Evolutionary conservation across 2,113 vertebrate genomes (phyloP), one percentile per base, ranked within the genome.

Genomic region (Ia io): DNA sequence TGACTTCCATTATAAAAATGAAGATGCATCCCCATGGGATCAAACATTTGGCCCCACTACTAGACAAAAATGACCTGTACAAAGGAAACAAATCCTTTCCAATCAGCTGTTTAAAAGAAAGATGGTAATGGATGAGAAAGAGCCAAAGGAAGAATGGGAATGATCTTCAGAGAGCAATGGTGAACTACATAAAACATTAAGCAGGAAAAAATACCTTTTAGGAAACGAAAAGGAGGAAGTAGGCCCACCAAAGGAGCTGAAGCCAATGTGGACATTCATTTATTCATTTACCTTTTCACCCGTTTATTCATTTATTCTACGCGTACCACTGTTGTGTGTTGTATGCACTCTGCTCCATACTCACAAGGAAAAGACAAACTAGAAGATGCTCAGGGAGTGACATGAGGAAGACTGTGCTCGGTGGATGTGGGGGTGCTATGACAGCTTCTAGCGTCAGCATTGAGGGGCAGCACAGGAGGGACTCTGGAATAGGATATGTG

Each of bases 1-100:
- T 90, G 96, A 83, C 95, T 96, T 97, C 92, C 94, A 96, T 95
- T 97, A 97, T 86, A 97, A 91, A 97, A 88, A 97, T 97, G 96
- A 97, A 96, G 91, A 92, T 93, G 74, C 83, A 92, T 86, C 74
- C 94, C 91, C 96, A 40, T 0, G 69, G 82, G 95, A 95, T 63
- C 28, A 96, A 95, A 91, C 94, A 95, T 92, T 96, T 95, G 92
- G 94, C 96, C 91, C 92, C 56, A 11, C 93, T 44, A 80, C 63
- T 30, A 94, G 88, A 95, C 90, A 97, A 88, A 93, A 93, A 78
- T 95, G 92, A 95, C 94, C 94, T 47, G 59, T n/a, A 32, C 0
- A 0, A 85, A 96, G 49, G 88, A 88, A 97, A 77, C 53, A 79
- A 78, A 93, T 92, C 94, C 82, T 95, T 94, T 97, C 30, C 94